Base-by-base conservation (phyloP, 2,113 vertebrate species). In the Calidris pugnax region DNA sequence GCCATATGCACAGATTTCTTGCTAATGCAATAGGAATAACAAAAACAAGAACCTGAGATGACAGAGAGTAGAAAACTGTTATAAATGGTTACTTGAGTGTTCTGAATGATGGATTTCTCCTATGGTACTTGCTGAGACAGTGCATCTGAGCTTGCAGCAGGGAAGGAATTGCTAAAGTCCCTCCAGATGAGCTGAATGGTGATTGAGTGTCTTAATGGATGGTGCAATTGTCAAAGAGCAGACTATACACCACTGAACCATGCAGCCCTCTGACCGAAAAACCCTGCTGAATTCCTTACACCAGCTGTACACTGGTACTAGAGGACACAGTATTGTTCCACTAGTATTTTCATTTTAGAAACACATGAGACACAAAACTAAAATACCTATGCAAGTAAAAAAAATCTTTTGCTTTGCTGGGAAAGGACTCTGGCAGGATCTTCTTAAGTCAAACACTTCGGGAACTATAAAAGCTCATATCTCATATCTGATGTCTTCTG, bases 1-100 rank as follows among this genome's bases (percentile, higher is more conserved):
- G 69, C 62, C 95, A 96, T 93, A 94, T 91, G 93, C 63, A 71
- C 90, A 96, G 93, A 96, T 91, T 93, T 87, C 53, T 59, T 85
- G 89, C 39, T 94, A 95, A 87, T 79, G 91, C 26, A 82, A 48
- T 2, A 90, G 35, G 37, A 87, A 78, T 75, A 96, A 93, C 89
- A 82, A 87, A 89, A 96, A 71, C 94, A 95, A 80, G 87, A 95
- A 93, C 75, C 81, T 66, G 93, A 95, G 66, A 95, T 87, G 20
- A 78, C 37, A 80, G 84, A 64, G 63, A 69, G 18, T 53, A 63
- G 53, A 71, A 95, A 97, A 87, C 80, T 95, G 77, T 91, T 78
- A 82, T 9, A 89, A 89, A 82, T 60, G 4, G 5, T 62, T 86
- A 67, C 24, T 73, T n/a, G 23, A 87, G 10, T 72, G 30, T 87